phyloP scores from a whole-genome alignment of 2,797 vertebrate species.

The Cheirogaleus major region DNA sequence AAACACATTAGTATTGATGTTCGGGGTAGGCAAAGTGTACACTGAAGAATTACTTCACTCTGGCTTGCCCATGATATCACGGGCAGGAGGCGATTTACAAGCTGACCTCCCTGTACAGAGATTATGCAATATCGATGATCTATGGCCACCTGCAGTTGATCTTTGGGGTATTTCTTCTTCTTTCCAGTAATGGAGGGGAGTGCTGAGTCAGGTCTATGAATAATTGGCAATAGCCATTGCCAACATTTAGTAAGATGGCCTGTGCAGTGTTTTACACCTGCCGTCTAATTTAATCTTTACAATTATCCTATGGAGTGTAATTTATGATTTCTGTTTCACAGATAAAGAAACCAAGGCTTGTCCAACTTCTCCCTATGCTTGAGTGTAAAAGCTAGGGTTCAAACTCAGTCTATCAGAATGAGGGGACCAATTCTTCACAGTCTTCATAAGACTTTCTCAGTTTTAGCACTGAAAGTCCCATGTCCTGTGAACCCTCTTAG shows the following conservation, averaged over 20 bases:
- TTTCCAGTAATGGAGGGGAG: not conserved
- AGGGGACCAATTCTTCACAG: not conserved
- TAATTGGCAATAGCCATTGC: not conserved
- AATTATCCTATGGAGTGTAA: not conserved
- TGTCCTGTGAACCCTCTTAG: not conserved
- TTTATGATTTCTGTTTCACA: not conserved
- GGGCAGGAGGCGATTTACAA: not conserved
- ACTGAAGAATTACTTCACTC: not conserved
- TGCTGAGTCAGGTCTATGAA: not conserved
- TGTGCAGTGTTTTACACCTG: not conserved
- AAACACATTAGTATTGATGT: slow-evolving; percentile 7
- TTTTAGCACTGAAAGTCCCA: not conserved
- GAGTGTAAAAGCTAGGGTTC: not conserved
- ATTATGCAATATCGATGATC: not conserved
- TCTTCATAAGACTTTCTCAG: not conserved
- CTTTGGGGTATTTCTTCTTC: not conserved
- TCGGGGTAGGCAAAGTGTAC: not conserved
- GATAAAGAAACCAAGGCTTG: not conserved
- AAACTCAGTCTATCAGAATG: not conserved
- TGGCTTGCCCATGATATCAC: not conserved
- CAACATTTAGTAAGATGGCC: not conserved
- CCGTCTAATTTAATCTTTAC: not conserved
- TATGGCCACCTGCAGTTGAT: not conserved
- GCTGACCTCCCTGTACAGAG: not conserved
- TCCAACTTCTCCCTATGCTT: not conserved